These are phyloP conservation scores for Carabus problematicus DNA, from an alignment of 2,888 invertebrate genomes.

Conservation along the genomic window DNA sequence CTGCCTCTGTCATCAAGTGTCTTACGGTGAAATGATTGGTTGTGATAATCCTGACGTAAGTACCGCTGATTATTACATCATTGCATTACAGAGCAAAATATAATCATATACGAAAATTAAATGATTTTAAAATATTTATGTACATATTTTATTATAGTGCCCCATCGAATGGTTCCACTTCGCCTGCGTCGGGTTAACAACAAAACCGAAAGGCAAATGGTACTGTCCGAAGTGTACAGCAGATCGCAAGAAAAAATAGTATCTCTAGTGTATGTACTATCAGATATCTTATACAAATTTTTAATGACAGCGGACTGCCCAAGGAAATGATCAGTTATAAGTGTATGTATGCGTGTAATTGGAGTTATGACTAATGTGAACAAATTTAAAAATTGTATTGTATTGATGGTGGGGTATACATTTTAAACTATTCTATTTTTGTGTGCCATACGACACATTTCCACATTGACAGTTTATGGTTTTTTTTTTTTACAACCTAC, in stretches of 20 bases:
- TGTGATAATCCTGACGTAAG: slow-evolving; percentile 91
- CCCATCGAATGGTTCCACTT: slow-evolving; percentile 97
- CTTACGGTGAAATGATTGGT: slow-evolving; percentile 96
- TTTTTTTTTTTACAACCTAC: too few species aligned
- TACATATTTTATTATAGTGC: slow-evolving; percentile 61
- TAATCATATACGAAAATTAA: too few species aligned
- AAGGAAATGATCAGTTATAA: too few species aligned
- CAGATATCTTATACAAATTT: neutral
- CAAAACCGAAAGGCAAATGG: slow-evolving; percentile 95
- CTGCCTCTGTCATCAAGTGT: slow-evolving; percentile 96
- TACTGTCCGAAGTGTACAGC: slow-evolving; percentile 92
- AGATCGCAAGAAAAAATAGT: slow-evolving; percentile 81
- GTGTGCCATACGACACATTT: too few species aligned
- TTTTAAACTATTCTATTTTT: too few species aligned
- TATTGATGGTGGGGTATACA: slow-evolving; percentile 19
- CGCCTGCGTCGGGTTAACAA: slow-evolving; percentile 88
- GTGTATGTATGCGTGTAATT: too few species aligned
- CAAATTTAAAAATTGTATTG: slow-evolving; percentile 14
- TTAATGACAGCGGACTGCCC: too few species aligned
- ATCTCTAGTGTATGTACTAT: slow-evolving; percentile 35
- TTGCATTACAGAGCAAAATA: neutral
- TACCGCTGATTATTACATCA: slow-evolving; percentile 46
- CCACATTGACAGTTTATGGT: too few species aligned
- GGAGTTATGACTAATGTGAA: slow-evolving; percentile 12
- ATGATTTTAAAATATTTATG: neutral